A percentile compares a stretch with the other conserved stretches of the same genome.
phyloP scores from a whole-genome alignment of 2,888 invertebrate species.

The Pollenia griseotomentosa region DNA sequence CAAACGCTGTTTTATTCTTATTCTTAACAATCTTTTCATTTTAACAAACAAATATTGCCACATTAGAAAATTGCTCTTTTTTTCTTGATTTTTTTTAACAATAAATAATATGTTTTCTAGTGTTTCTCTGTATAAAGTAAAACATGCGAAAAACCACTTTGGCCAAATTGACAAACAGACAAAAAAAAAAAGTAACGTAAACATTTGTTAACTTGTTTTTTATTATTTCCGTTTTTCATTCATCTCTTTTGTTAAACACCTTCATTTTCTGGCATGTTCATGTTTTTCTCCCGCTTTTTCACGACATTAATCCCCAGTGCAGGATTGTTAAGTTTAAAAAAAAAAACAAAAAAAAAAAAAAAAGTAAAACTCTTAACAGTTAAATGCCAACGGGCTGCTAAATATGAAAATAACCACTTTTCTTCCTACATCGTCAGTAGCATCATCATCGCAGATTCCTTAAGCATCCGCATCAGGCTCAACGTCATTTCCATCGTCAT shows the following conservation, averaged over 20 bases:
- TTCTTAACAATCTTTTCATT: slow-evolving; percentile 4
- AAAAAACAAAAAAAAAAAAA: neutral
- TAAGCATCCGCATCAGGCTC: slow-evolving; percentile 7
- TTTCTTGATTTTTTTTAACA: slow-evolving; percentile 20
- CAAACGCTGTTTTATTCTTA: slow-evolving; percentile 25
- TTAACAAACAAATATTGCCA: neutral
- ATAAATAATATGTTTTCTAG: slow-evolving; percentile 30
- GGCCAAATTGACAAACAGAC: slow-evolving; percentile 82
- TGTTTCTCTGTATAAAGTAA: slow-evolving; percentile 79
- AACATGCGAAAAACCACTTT: slow-evolving; percentile 84
- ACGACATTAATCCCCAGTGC: slow-evolving; percentile 66
- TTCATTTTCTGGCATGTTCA: slow-evolving; percentile 30
- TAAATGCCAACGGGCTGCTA: slow-evolving; percentile 74
- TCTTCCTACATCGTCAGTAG: slow-evolving; percentile 46
- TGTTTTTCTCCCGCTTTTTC: slow-evolving; percentile 42
- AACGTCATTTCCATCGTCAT: slow-evolving; percentile 35
- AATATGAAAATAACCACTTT: slow-evolving; percentile 72
- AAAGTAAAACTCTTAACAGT: slow-evolving; percentile 51
- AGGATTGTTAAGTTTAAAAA: slow-evolving; percentile 64
- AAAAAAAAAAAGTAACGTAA: slow-evolving; percentile 56
- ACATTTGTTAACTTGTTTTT: slow-evolving; percentile 64
- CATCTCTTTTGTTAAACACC: slow-evolving; percentile 66
- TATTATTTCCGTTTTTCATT: slow-evolving; percentile 54
- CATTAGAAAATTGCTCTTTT: slow-evolving; percentile 64
- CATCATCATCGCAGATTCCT: slow-evolving; percentile 23